A percentile compares a stretch with the other conserved stretches of the same genome.
These are phyloP conservation scores for Calliphora vomitoria DNA, from an alignment of 2,888 invertebrate species.

Conservation along the genomic window DNA sequence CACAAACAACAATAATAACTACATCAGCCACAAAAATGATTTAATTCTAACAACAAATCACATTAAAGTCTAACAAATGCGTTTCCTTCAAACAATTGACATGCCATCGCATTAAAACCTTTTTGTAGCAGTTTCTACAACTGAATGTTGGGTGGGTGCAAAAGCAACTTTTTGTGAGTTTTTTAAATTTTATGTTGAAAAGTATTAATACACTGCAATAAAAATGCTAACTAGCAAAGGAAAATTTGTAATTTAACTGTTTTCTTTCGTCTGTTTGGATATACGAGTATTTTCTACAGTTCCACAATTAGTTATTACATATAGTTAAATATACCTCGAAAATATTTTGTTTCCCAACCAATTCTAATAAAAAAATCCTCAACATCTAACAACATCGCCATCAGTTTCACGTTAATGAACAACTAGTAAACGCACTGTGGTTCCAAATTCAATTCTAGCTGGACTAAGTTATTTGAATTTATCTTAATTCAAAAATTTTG, in stretches of 20 bases:
- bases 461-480: no score
- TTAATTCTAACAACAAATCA: conserved; percentile 64
- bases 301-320: no score
- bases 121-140: not conserved
- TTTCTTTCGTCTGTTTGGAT: no score
- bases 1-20: not conserved
- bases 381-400: conserved; percentile 11
- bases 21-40: conserved; percentile 52
- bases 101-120: conserved; percentile 11
- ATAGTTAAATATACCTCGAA: not conserved
- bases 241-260: no score
- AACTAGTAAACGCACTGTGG: not conserved
- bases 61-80: conserved; percentile 58
- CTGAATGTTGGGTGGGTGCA: not conserved
- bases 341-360: not conserved
- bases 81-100: conserved; percentile 39
- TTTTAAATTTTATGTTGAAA: no score
- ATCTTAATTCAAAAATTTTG: no score
- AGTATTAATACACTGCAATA: no score
- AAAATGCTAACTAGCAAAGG: no score
- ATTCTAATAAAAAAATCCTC: conserved; percentile 16
- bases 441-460: no score
- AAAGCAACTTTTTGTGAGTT: not conserved
- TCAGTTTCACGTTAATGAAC: conserved; percentile 24
- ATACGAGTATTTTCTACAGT: no score